Evolutionary conservation across 2,888 invertebrate genomes (phyloP).

Genomic region (Amblyteles armatorius): DNA sequence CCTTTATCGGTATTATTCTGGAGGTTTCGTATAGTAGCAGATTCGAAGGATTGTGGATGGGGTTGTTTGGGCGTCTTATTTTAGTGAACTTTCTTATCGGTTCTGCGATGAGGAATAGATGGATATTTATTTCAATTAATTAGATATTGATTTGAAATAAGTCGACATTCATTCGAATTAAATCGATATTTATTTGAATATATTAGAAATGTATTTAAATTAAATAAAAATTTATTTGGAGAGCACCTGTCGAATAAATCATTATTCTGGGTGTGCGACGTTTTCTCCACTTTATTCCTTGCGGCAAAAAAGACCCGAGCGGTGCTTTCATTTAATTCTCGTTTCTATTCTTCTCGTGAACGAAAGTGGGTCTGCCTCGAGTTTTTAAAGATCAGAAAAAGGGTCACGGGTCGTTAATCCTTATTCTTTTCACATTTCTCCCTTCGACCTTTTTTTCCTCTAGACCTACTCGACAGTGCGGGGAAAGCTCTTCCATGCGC

Average conservation of each 20-base stretch:
- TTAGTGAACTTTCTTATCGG: too few relatives aligned
- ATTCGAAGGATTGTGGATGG: too few relatives aligned
- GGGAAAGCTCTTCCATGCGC: background rate
- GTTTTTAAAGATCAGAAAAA: slow-evolving; percentile 54
- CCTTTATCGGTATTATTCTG: background rate
- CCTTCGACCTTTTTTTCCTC: background rate
- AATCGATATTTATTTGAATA: too few relatives aligned
- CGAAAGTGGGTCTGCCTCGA: slow-evolving; percentile 40
- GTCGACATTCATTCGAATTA: too few relatives aligned
- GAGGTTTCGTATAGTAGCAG: too few relatives aligned
- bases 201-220: too few relatives aligned
- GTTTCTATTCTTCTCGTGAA: slow-evolving; percentile 31
- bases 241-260: too few relatives aligned
- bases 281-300: background rate
- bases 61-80: too few relatives aligned
- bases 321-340: background rate
- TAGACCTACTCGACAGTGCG: background rate
- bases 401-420: slow-evolving; percentile 13
- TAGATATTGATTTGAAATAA: too few relatives aligned
- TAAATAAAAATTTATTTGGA: too few relatives aligned
- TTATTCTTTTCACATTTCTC: slow-evolving; percentile 1
- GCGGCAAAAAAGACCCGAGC: slow-evolving; percentile 3
- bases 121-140: too few relatives aligned
- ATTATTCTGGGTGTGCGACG: background rate
- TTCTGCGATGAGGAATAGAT: too few relatives aligned